Conservation (phyloP, 1,140 invertebrate genomes). For the Rhizoglyphus robini region DNA sequence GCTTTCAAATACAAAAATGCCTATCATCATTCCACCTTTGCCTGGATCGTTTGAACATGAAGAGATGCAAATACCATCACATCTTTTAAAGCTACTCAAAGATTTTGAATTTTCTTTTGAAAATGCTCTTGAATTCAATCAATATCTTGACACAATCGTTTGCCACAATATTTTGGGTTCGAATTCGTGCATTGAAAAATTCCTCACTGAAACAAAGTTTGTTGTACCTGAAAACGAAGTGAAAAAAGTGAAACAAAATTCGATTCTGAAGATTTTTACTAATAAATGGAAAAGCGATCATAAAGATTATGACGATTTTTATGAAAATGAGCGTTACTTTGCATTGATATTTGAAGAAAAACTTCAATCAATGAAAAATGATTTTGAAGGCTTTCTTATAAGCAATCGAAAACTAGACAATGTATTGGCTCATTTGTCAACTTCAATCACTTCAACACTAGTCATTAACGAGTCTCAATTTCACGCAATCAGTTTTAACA, state of each 20-base stretch:
- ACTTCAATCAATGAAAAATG: not conserved
- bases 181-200: not conserved
- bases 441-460: not conserved
- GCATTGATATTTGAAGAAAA: not conserved
- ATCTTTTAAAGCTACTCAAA: not conserved
- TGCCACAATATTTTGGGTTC: not conserved
- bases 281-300: not conserved
- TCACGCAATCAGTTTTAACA: not conserved
- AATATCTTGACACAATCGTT: not conserved
- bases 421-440: not conserved
- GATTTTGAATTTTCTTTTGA: not conserved
- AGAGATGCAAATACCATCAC: not conserved
- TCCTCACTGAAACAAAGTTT: not conserved
- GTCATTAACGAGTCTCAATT: not conserved
- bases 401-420: not conserved
- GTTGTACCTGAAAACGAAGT: not conserved
- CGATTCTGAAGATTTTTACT: not conserved
- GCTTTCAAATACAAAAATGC: not conserved
- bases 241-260: not conserved
- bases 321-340: not conserved
- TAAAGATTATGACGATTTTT: not conserved
- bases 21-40: not conserved
- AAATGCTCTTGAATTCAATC: not conserved
- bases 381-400: not conserved
- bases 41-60: not conserved